Evolutionary conservation across 2,797 vertebrate species (phyloP).

Genomic region (Danio aesculapii): DNA sequence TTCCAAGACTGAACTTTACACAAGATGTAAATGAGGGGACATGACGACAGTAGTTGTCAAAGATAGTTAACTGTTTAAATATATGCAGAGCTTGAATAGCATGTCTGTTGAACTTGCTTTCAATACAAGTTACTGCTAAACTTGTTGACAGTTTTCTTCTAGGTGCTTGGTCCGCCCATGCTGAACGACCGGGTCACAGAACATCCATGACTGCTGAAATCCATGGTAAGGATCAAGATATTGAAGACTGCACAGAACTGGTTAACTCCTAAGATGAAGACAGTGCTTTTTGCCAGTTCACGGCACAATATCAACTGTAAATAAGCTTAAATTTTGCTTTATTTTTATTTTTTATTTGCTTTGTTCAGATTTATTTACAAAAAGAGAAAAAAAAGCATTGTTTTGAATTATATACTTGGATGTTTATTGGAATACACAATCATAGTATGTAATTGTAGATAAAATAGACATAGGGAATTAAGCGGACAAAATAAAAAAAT

Average conservation of each 20-base stretch:
- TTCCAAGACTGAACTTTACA: slow-evolving; percentile 76
- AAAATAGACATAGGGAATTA: slow-evolving; percentile 27
- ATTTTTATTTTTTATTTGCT: slow-evolving; percentile 4
- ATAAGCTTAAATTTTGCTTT: slow-evolving; percentile 8
- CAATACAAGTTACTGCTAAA: slow-evolving; percentile 98
- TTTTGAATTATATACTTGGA: slow-evolving; percentile 38
- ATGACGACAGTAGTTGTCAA: slow-evolving; percentile 68
- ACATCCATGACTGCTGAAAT: slow-evolving; percentile 91
- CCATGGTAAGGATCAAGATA: slow-evolving; percentile 97
- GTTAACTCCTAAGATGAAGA: slow-evolving; percentile 56
- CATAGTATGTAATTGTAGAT: slow-evolving; percentile 24
- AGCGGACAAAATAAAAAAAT: slow-evolving; percentile 59
- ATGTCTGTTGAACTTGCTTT: slow-evolving; percentile 71
- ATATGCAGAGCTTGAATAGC: slow-evolving; percentile 70
- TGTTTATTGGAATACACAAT: slow-evolving; percentile 35
- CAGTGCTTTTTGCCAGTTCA: slow-evolving; percentile 56
- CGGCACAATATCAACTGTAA: slow-evolving; percentile 53
- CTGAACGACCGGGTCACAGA: slow-evolving; percentile 94
- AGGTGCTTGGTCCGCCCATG: slow-evolving; percentile 96
- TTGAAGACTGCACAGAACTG: slow-evolving; percentile 67
- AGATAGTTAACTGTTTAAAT: slow-evolving; percentile 61
- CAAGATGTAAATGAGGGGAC: slow-evolving; percentile 72
- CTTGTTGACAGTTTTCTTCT: slow-evolving; percentile 99
- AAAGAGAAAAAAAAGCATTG: slow-evolving; percentile 14
- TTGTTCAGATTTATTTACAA: neutral